phyloP scores from a whole-genome alignment of 2,888 invertebrate genomes.

The Xylophagus ater region DNA sequence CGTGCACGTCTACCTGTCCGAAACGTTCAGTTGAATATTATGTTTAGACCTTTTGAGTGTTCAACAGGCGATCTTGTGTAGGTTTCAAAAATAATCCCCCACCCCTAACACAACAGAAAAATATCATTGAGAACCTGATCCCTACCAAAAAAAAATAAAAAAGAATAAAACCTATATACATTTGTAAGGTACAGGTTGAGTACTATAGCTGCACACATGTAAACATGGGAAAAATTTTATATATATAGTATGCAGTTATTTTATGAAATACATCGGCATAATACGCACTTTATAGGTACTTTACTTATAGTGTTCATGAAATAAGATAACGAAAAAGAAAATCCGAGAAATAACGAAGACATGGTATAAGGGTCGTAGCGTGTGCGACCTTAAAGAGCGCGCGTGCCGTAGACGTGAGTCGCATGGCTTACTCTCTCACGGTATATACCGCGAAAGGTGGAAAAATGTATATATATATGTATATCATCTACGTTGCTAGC shows the following conservation, averaged over 20 bases:
- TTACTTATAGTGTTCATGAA: too few relatives aligned
- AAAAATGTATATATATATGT: too few relatives aligned
- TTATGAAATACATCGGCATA: too few relatives aligned
- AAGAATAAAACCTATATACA: too few relatives aligned
- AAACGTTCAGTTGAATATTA: constrained; percentile 5
- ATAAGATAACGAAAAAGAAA: too few relatives aligned
- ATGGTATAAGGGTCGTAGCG: constrained; percentile 16
- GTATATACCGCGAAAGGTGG: constrained; percentile 1
- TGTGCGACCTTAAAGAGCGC: constrained; percentile 16
- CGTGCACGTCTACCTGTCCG: constrained; percentile 8
- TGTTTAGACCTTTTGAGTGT: constrained; percentile 2
- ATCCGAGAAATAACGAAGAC: constrained; percentile 4
- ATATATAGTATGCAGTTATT: too few relatives aligned
- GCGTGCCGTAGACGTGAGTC: constrained; percentile 20
- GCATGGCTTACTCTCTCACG: constrained; percentile 17
- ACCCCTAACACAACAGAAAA: constrained; percentile 12
- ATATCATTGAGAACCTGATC: constrained; percentile 16
- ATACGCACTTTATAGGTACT: too few relatives aligned
- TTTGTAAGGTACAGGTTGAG: constrained; percentile 10
- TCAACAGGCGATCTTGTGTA: constrained; percentile 2
- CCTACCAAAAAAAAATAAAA: too few relatives aligned
- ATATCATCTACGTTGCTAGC: too few relatives aligned
- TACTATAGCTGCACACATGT: too few relatives aligned
- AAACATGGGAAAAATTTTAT: too few relatives aligned
- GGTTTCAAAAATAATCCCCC: constrained; percentile 5